phyloP scores from a whole-genome alignment of 2,113 vertebrate genomes.

The Gymnocephalus cernua region DNA sequence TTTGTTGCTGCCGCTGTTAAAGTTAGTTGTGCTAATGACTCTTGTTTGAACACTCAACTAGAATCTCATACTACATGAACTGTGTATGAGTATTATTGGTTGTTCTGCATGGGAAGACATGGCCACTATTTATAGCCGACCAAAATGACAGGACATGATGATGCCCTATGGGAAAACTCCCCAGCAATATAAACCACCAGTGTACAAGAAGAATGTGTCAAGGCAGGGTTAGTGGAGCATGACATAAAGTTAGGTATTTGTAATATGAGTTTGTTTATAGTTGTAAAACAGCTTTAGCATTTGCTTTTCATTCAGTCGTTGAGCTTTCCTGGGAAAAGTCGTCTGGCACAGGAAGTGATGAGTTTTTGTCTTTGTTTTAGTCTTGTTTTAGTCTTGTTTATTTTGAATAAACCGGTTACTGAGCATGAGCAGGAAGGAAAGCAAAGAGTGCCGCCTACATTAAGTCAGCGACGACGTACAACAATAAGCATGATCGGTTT shows the following conservation, averaged over 20 bases:
- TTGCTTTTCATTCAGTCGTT: background rate
- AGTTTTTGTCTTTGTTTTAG: no score
- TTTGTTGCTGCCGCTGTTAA: no score
- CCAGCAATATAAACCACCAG: constrained; percentile 25
- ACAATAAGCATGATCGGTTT: no score
- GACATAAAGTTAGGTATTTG: background rate
- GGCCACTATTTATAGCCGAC: constrained; percentile 46
- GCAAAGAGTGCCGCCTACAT: background rate
- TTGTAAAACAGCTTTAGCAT: background rate
- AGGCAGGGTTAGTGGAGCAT: background rate
- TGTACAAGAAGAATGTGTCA: constrained; percentile 26
- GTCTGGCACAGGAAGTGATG: constrained; percentile 17
- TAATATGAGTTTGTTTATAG: constrained; percentile 6
- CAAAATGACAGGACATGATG: constrained; percentile 58
- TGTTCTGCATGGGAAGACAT: constrained; percentile 38
- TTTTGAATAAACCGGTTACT: background rate
- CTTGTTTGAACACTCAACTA: background rate
- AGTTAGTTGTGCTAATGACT: background rate
- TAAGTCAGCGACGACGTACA: no score
- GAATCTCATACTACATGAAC: background rate
- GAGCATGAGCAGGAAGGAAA: background rate
- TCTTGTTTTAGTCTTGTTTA: no score
- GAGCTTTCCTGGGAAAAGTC: background rate
- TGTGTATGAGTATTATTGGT: constrained; percentile 8
- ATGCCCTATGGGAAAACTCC: constrained; percentile 50